These are phyloP conservation scores for Apodemia mormo DNA, from an alignment of 2,888 invertebrate genomes.

Conservation along the genomic window DNA sequence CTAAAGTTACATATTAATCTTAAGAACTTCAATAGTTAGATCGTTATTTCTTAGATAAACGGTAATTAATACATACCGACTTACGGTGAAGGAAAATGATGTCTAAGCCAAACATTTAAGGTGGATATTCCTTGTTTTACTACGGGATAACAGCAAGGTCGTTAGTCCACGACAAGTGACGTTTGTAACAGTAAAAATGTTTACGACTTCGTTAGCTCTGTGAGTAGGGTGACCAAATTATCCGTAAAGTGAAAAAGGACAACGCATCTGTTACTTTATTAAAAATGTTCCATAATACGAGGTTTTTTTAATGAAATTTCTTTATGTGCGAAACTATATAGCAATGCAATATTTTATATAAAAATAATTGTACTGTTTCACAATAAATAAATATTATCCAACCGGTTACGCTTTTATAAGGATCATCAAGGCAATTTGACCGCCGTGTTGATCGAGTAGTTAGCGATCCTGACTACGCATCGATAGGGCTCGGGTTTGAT, in stretches of 20 bases:
- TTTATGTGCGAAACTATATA: too few relatives aligned
- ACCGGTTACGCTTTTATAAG: too few relatives aligned
- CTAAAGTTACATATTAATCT: background rate
- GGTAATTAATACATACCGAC: background rate
- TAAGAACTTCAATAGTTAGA: background rate
- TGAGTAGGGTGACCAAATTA: slow-evolving; percentile 6
- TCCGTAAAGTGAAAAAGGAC: background rate
- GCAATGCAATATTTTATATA: too few relatives aligned
- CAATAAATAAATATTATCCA: too few relatives aligned
- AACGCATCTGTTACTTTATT: too few relatives aligned
- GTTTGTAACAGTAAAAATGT: slow-evolving; percentile 34
- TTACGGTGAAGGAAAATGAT: background rate
- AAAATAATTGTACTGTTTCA: too few relatives aligned
- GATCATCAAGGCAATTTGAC: too few relatives aligned
- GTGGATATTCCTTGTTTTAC: background rate
- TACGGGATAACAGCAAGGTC: slow-evolving; percentile 6
- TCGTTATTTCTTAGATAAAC: slow-evolving; percentile 8
- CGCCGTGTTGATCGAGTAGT: too few relatives aligned
- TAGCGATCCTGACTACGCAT: too few relatives aligned
- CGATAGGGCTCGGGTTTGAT: too few relatives aligned
- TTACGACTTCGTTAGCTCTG: slow-evolving; percentile 34
- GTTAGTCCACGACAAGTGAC: slow-evolving; percentile 25
- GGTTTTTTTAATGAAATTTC: too few relatives aligned
- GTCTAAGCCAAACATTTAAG: background rate
- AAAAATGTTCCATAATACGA: too few relatives aligned